A percentile compares a stretch with the other conserved stretches of the same genome.
These are phyloP conservation scores for Polydrusus pterygomalis DNA, from an alignment of 2,888 invertebrate genomes.

Conservation along the genomic window DNA sequence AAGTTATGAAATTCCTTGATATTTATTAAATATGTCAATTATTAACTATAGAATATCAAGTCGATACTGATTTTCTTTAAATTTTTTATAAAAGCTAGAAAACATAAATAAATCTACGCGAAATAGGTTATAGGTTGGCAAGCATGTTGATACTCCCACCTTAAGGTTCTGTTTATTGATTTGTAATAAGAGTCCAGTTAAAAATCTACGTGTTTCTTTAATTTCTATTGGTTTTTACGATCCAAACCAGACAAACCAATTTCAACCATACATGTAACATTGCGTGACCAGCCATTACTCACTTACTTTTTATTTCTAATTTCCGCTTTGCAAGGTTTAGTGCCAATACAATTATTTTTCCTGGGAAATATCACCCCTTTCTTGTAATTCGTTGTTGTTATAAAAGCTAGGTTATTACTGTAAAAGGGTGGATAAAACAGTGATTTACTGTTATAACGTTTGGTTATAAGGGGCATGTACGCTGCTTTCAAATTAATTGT, in stretches of 20 bases:
- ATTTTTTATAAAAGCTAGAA: too few relatives aligned
- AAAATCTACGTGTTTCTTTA: constrained; percentile 40
- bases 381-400: constrained; percentile 31
- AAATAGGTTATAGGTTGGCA: too few relatives aligned
- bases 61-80: too few relatives aligned
- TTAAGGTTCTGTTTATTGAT: constrained; percentile 18
- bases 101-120: too few relatives aligned
- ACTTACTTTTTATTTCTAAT: constrained; percentile 51
- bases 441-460: constrained; percentile 20
- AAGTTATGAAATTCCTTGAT: too few relatives aligned
- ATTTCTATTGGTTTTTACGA: constrained; percentile 43
- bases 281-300: constrained; percentile 50
- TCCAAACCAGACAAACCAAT: constrained; percentile 38
- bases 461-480: background rate
- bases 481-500: background rate
- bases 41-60: too few relatives aligned
- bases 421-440: constrained; percentile 9
- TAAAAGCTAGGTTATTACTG: constrained; percentile 22
- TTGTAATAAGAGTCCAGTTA: constrained; percentile 26
- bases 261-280: constrained; percentile 42
- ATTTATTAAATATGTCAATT: too few relatives aligned
- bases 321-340: constrained; percentile 50
- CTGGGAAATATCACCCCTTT: constrained; percentile 47
- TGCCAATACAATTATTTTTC: constrained; percentile 53
- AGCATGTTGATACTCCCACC: too few relatives aligned